Conservation (phyloP, 2,888 invertebrate species). For the Diploptera punctata region DNA sequence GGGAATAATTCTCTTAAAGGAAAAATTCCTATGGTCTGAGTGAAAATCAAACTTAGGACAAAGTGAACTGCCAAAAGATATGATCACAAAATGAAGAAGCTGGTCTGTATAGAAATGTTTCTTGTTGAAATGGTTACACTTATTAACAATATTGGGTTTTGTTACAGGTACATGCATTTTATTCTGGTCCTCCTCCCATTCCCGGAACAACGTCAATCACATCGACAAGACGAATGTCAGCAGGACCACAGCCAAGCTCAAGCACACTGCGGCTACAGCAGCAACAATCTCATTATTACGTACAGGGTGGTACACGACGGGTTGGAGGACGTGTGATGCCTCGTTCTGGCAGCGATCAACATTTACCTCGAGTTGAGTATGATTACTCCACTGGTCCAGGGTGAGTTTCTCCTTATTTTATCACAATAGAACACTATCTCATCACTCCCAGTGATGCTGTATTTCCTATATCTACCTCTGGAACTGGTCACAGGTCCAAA, state of each 20-base stretch:
- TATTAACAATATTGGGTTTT: too few species aligned
- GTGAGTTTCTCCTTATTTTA: background rate
- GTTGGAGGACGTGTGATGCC: slow-evolving; percentile 60
- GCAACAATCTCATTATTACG: slow-evolving; percentile 29
- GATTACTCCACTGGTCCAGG: slow-evolving; percentile 20
- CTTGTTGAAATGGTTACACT: too few species aligned
- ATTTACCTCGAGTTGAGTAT: slow-evolving; percentile 86
- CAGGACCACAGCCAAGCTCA: slow-evolving; percentile 63
- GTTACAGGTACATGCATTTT: slow-evolving; percentile 79
- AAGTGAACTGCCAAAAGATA: too few species aligned
- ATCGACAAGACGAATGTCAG: slow-evolving; percentile 65
- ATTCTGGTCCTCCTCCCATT: slow-evolving; percentile 63
- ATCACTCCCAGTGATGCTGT: too few species aligned
- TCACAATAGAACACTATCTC: too few species aligned
- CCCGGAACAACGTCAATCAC: slow-evolving; percentile 58
- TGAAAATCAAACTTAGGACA: too few species aligned
- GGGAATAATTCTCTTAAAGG: too few species aligned
- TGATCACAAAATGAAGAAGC: too few species aligned
- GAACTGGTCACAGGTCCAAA: too few species aligned
- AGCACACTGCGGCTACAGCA: slow-evolving; percentile 46
- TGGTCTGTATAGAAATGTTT: too few species aligned
- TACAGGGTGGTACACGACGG: slow-evolving; percentile 17
- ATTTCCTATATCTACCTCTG: too few species aligned
- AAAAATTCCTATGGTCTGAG: too few species aligned
- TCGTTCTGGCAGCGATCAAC: slow-evolving; percentile 91